These are phyloP conservation scores for Cephalotes varians DNA, from an alignment of 2,888 invertebrate genomes.

Conservation along the genomic window DNA sequence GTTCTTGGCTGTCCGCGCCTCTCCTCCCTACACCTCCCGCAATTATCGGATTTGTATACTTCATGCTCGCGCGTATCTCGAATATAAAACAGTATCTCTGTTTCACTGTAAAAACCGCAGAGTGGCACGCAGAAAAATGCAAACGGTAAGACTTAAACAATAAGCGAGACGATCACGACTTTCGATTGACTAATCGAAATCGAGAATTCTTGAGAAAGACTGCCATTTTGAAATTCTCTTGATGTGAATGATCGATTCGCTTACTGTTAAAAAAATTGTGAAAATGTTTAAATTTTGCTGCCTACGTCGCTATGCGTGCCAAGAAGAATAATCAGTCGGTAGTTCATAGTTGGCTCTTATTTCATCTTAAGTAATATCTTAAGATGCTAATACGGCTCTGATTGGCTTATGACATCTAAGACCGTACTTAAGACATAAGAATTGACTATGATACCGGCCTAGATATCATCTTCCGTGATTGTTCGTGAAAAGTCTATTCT, in stretches of 20 bases:
- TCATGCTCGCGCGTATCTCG: not conserved
- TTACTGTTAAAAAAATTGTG: no score
- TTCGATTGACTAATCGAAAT: not conserved
- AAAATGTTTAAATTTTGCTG: not conserved
- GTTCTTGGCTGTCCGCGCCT: not conserved
- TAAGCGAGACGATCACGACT: no score
- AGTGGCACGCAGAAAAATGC: not conserved
- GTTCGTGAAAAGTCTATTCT: constrained; percentile 10
- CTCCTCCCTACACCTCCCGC: not conserved
- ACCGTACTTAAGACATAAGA: no score
- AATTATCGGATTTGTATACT: not conserved
- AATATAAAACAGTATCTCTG: not conserved
- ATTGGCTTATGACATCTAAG: no score
- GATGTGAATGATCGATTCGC: not conserved
- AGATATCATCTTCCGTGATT: not conserved
- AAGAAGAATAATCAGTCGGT: no score
- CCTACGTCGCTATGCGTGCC: no score
- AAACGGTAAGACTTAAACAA: not conserved
- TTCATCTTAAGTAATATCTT: no score
- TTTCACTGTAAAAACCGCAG: not conserved
- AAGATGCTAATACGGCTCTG: no score
- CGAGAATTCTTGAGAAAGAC: not conserved
- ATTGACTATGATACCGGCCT: no score
- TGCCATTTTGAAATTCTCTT: constrained; percentile 19
- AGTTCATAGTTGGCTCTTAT: no score